phyloP scores from a whole-genome alignment of 2,113 vertebrate genomes.

The Ochotona curzoniae region DNA sequence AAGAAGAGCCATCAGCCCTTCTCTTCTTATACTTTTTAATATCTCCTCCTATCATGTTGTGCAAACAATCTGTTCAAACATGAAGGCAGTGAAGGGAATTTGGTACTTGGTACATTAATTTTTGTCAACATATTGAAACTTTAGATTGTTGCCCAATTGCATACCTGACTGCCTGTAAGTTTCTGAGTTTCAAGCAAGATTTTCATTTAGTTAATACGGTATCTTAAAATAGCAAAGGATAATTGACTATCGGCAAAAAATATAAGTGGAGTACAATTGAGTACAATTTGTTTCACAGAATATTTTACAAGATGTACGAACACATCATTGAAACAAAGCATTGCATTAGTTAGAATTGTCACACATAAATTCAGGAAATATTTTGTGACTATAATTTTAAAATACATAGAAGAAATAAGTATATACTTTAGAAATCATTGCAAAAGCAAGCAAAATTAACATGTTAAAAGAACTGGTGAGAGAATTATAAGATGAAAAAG shows the following conservation, averaged over 20 bases:
- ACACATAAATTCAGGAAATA: not conserved
- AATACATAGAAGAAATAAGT: not conserved
- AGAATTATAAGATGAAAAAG: accelerated
- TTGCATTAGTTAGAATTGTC: not conserved
- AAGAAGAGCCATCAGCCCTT: not conserved
- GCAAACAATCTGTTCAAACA: not conserved
- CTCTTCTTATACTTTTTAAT: not conserved
- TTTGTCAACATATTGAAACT: not conserved
- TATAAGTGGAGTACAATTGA: not conserved
- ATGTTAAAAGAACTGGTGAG: not conserved
- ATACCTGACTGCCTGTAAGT: not conserved
- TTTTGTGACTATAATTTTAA: not conserved
- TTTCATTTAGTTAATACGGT: not conserved
- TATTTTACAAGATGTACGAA: not conserved
- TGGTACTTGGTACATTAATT: not conserved
- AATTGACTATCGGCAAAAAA: not conserved
- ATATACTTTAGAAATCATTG: constrained; percentile 20
- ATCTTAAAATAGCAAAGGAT: not conserved
- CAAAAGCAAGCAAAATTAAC: not conserved
- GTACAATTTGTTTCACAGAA: not conserved
- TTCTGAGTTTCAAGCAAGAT: not conserved
- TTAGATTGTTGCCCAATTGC: not conserved
- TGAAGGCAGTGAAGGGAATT: not conserved
- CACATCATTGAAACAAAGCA: not conserved
- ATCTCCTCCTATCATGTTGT: not conserved